Evolutionary conservation across 2,888 invertebrate species (phyloP), one percentile per base, ranked within the genome.

Genomic region (Perdita meconis): DNA sequence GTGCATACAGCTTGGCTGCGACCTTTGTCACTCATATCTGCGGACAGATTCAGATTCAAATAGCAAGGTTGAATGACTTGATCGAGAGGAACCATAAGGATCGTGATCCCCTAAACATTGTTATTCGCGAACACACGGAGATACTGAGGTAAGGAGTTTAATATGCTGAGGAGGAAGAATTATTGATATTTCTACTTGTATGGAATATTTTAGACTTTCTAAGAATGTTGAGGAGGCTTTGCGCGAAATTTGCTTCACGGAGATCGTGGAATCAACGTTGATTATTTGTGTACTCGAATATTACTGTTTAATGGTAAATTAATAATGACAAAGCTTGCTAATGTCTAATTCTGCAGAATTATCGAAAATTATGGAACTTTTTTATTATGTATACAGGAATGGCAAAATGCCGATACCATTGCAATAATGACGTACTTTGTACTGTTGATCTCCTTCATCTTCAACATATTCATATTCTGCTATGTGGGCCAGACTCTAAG

Each of bases 261-360:
- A 91, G 83, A 78, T 90, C 10, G 59, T 90, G 6, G 88, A 88
- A 2, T 90, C 89, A n/a, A 90, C 90, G 0, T 63, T 89, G 59
- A 87, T 82, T 38, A 88, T 91, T 51, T 91, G 91, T 55, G 82
- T 90, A 16, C 83, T 90, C 2, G 89, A 88, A 63, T 90, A 89
- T 67, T 90, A 89, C 71, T 86, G 87, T 22, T 78, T 91, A 55
- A 83, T 78, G 87, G 90, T 90, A 87, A 78, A 24, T n/a, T n/a
- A n/a, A n/a, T n/a, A n/a, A n/a, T n/a, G n/a, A n/a, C n/a, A n/a
- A n/a, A n/a, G n/a, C n/a, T n/a, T n/a, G n/a, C n/a, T n/a, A n/a
- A n/a, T n/a, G n/a, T n/a, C n/a, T n/a, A n/a, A n/a, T n/a, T n/a
- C n/a, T n/a, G n/a, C n/a, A n/a, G n/a, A n/a, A n/a, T n/a, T n/a